Percentiles rank a stretch among this genome's conserved stretches.
Evolutionary conservation across 2,888 invertebrate species (phyloP).

Genomic region (Synanthedon tipuliformis): DNA sequence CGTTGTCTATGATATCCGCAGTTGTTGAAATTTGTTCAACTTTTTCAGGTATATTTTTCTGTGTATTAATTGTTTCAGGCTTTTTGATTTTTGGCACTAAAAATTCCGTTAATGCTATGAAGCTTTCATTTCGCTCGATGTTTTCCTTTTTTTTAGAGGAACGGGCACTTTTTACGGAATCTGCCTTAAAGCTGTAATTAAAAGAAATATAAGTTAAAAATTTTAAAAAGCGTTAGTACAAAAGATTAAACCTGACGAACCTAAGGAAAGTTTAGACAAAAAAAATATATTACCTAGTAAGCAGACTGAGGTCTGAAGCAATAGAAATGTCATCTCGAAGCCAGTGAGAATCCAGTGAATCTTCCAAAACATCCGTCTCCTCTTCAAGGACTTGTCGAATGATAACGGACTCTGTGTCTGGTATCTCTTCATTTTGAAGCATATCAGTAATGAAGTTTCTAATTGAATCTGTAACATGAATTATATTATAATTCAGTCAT

Average conservation of each 20-base stretch:
- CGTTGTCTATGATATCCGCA: too few relatives aligned
- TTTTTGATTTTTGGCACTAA: too few relatives aligned
- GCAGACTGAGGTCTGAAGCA: constrained; percentile 37
- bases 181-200: constrained; percentile 40
- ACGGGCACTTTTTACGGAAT: constrained; percentile 25
- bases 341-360: constrained; percentile 56
- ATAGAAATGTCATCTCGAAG: constrained; percentile 47
- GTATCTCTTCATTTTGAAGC: constrained; percentile 41
- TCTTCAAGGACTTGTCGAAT: constrained; percentile 52
- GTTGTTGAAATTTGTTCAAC: too few relatives aligned
- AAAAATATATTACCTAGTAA: constrained; percentile 30
- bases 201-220: too few relatives aligned
- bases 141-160: constrained; percentile 2
- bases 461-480: constrained; percentile 45
- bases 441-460: constrained; percentile 58
- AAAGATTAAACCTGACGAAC: background rate
- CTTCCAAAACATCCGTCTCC: constrained; percentile 52
- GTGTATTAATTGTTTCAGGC: too few relatives aligned
- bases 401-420: constrained; percentile 44
- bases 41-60: too few relatives aligned
- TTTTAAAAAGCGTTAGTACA: too few relatives aligned
- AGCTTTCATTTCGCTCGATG: too few relatives aligned
- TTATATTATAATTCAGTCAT: too few relatives aligned
- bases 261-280: background rate
- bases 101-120: too few relatives aligned